Conservation (phyloP, 2,797 vertebrate genomes). For the Ictinia mississippiensis region DNA sequence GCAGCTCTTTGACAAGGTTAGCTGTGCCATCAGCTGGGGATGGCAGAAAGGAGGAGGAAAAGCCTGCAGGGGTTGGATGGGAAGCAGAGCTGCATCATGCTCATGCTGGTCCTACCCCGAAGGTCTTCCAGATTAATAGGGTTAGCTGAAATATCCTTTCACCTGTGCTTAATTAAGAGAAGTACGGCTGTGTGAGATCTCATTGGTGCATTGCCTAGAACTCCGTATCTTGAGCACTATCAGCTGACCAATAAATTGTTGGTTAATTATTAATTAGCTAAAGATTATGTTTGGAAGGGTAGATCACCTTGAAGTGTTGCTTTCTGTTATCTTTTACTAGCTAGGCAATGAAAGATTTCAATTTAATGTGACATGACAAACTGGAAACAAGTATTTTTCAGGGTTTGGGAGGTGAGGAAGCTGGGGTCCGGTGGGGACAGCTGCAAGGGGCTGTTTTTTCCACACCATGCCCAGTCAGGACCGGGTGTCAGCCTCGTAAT, state of each 20-base stretch:
- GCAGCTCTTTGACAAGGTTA: not conserved
- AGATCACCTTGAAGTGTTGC: slow-evolving; percentile 56
- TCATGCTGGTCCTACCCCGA: not conserved
- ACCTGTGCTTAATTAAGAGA: not conserved
- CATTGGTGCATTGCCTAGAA: not conserved
- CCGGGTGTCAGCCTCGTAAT: not conserved
- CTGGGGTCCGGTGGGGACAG: not conserved
- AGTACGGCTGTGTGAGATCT: not conserved
- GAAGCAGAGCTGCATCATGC: not conserved
- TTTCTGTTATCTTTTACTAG: slow-evolving; percentile 13
- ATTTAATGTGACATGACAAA: not conserved
- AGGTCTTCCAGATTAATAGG: not conserved
- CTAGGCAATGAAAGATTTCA: slow-evolving; percentile 11
- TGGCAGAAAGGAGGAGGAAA: not conserved
- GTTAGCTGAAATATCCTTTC: not conserved
- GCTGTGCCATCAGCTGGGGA: not conserved
- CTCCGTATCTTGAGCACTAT: not conserved
- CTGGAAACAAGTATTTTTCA: not conserved
- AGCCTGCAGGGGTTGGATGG: not conserved
- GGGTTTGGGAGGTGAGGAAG: not conserved
- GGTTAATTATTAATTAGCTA: slow-evolving; percentile 61
- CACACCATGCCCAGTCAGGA: not conserved
- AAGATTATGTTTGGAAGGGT: slow-evolving; percentile 28
- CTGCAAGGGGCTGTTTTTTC: not conserved
- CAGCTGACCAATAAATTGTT: slow-evolving; percentile 46